phyloP scores from a whole-genome alignment of 37 sponge, comb jelly and placozoan genomes.

The Chondrosia reniformis region DNA sequence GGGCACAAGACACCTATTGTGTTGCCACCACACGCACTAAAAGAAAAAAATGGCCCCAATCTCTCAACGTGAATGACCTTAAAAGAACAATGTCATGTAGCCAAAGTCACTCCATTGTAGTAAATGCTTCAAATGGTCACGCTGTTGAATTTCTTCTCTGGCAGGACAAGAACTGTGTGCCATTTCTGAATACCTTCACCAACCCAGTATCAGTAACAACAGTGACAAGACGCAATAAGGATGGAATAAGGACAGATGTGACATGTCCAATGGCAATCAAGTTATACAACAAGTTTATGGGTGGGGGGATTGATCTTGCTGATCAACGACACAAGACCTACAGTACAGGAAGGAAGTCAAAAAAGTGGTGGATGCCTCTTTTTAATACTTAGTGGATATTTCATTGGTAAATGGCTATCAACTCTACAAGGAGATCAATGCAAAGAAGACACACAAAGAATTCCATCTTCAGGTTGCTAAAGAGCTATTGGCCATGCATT shows the following conservation, averaged over 20 bases:
- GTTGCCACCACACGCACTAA: not conserved
- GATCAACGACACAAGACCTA: conserved; percentile 11
- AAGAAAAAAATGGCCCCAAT: not conserved
- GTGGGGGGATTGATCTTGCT: conserved; percentile 8
- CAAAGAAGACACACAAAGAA: too few relatives aligned
- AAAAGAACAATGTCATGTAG: not conserved
- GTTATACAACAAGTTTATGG: conserved; percentile 13
- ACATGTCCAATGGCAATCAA: conserved; percentile 22
- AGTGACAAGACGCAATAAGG: conserved; percentile 19
- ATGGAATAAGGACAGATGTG: conserved; percentile 22
- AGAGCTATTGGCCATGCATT: too few relatives aligned
- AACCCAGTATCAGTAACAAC: not conserved
- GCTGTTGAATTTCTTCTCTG: conserved; percentile 3
- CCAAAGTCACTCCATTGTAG: not conserved
- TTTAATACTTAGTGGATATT: too few relatives aligned
- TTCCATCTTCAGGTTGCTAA: too few relatives aligned
- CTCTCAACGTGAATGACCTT: not conserved
- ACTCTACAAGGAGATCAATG: too few relatives aligned
- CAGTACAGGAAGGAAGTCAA: conserved; percentile 1
- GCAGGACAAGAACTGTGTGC: conserved; percentile 27
- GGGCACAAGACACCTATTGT: not conserved
- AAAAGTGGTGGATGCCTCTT: conserved; percentile 42
- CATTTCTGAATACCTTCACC: not conserved
- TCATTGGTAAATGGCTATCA: too few relatives aligned
- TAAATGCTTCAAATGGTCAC: too few relatives aligned